These are phyloP conservation scores for Dryococelus australis DNA, from an alignment of 2,888 invertebrate species.

Conservation along the genomic window DNA sequence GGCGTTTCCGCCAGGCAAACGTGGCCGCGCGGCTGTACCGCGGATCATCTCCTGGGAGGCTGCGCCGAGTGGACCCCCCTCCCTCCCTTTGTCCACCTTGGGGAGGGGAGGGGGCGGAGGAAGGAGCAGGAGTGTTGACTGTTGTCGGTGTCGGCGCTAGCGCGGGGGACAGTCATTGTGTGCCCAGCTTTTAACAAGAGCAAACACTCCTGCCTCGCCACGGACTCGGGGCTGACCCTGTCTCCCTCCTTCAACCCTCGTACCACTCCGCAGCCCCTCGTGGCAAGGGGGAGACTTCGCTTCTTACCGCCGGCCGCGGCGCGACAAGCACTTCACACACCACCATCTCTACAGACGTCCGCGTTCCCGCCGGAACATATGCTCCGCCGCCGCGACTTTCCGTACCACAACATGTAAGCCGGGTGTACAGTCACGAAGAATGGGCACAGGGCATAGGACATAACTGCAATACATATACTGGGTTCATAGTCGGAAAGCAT, in stretches of 20 bases:
- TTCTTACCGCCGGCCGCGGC: no score
- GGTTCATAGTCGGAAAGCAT: no score
- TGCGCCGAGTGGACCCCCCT: no score
- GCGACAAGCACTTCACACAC: not conserved
- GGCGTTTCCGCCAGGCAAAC: no score
- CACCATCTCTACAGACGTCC: no score
- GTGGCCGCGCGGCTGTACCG: no score
- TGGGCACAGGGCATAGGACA: no score
- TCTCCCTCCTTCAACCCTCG: not conserved
- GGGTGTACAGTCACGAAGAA: no score
- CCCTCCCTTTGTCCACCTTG: no score
- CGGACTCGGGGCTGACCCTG: not conserved
- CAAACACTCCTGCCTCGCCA: not conserved
- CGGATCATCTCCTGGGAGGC: no score
- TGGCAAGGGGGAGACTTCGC: not conserved
- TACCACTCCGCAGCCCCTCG: not conserved
- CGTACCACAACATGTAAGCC: no score
- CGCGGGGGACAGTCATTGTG: constrained; percentile 7
- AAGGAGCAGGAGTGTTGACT: not conserved
- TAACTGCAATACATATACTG: no score
- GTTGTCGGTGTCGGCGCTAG: constrained; percentile 11
- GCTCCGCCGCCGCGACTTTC: not conserved
- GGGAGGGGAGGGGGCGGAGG: not conserved
- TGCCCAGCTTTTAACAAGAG: constrained; percentile 16
- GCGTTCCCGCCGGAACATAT: not conserved